Conservation (phyloP, 1,140 invertebrate species). For the Hylaeus anthracinus region DNA sequence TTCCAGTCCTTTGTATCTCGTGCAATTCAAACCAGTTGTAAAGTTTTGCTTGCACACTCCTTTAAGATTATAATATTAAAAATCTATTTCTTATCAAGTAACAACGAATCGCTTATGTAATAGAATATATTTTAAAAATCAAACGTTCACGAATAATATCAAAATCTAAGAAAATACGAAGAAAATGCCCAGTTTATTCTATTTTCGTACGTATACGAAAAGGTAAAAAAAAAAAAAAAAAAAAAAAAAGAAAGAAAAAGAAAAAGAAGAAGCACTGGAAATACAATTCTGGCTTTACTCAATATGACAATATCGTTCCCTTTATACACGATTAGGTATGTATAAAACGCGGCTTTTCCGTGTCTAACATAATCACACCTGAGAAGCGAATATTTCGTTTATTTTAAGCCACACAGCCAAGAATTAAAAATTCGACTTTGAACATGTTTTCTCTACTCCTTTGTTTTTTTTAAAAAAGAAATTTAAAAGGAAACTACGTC, state of each 20-base stretch:
- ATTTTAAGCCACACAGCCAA: conserved; percentile 47
- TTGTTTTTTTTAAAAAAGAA: conserved; percentile 12
- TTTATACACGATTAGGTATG: conserved; percentile 29
- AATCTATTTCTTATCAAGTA: conserved; percentile 5
- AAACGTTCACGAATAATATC: neutral
- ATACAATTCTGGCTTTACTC: conserved; percentile 54
- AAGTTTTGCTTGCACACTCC: conserved; percentile 4
- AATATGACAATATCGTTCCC: conserved; percentile 36
- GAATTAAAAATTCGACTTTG: conserved; percentile 23
- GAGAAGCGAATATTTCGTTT: conserved; percentile 50
- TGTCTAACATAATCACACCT: conserved; percentile 51
- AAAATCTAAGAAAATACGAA: conserved; percentile 19
- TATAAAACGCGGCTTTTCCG: conserved; percentile 16
- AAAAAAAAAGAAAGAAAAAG: neutral
- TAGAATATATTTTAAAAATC: conserved; percentile 3
- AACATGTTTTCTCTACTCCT: conserved; percentile 4
- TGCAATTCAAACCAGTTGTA: neutral
- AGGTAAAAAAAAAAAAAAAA: neutral
- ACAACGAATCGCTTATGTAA: conserved; percentile 32
- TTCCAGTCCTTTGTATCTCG: neutral
- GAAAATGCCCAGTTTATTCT: conserved; percentile 37
- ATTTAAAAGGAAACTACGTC: conserved; percentile 33
- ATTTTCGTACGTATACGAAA: conserved; percentile 3
- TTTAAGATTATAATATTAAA: neutral
- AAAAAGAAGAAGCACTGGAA: conserved; percentile 38